Percentiles rank a stretch among this genome's conserved stretches.
Conservation (phyloP, 2,113 vertebrate genomes). For the Nesospiza acunhae region DNA sequence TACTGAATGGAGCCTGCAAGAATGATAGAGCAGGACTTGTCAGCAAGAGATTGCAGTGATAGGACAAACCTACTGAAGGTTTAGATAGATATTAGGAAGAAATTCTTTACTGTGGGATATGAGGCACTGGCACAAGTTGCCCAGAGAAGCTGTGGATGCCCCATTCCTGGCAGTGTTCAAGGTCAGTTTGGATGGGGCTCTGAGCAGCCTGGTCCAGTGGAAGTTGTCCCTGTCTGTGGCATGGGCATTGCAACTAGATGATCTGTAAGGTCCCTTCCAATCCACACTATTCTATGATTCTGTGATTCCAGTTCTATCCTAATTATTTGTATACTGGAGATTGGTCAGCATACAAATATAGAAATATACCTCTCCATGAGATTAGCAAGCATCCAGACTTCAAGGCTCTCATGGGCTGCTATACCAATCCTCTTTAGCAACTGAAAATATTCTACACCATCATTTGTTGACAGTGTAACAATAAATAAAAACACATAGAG, state of each 20-base stretch:
- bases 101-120: neutral
- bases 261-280: neutral
- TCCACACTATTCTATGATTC: neutral
- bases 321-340: neutral
- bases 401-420: neutral
- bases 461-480: neutral
- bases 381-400: neutral
- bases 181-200: neutral
- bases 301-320: neutral
- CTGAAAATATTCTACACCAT: neutral
- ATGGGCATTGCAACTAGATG: accelerated
- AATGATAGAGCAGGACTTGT: neutral
- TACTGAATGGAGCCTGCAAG: neutral
- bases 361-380: neutral
- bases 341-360: neutral
- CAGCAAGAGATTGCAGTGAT: too few relatives aligned
- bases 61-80: neutral
- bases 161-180: neutral
- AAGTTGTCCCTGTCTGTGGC: neutral
- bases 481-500: neutral
- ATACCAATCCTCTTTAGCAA: neutral
- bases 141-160: neutral
- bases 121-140: neutral
- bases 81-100: neutral
- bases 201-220: neutral